Base-by-base conservation (phyloP, 2,113 vertebrate species). In the Gymnogyps californianus region DNA sequence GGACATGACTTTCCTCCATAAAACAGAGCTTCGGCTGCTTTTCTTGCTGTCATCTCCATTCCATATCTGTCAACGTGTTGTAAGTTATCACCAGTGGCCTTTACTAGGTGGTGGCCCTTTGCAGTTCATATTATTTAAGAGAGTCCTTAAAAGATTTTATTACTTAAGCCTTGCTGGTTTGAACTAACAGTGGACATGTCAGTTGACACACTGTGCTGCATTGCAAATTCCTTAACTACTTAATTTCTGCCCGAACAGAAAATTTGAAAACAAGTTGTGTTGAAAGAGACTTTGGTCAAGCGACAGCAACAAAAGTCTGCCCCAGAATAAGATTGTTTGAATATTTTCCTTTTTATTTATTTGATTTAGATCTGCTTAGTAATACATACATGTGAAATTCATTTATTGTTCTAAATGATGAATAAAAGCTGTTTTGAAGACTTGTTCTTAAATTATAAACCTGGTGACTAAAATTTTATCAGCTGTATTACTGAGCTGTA, bases 1-100 rank as follows among this genome's bases (percentile, higher is more conserved):
- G 55, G 61, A 70, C 32, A 32, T n/a, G 55, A 58, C 28, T 22
- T 61, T 34, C 49, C 55, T 49, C 59, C n/a, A 44, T 55, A 9
- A 59, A 52, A 16, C 2, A 57, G 19, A 38, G 16, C n/a, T 69
- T 42, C 1, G 2, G 12, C 42, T 46, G 52, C 58, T 72, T 61
- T 67, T 44, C 64, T 47, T 82, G 25, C 44, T 36, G 22, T 28
- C 7, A 1, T 21, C 28, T 71, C 40, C 59, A 20, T 40, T 55
- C 32, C 0, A 0, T 19, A 7, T 52, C 66, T 61, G 38, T 67
- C 36, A n/a, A n/a, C 4, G 0, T 66, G 52, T 7, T 62, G 44
- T 36, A 65, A 46, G 25, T 31, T 57, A 24, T 18, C 29, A n/a
- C 40, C 5, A 5, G 9, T 62, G 64, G 17, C 70, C 17, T 59